A percentile compares a stretch with the other conserved stretches of the same genome.
Conservation (phyloP, 2,797 vertebrate genomes). For the Catharus ustulatus region DNA sequence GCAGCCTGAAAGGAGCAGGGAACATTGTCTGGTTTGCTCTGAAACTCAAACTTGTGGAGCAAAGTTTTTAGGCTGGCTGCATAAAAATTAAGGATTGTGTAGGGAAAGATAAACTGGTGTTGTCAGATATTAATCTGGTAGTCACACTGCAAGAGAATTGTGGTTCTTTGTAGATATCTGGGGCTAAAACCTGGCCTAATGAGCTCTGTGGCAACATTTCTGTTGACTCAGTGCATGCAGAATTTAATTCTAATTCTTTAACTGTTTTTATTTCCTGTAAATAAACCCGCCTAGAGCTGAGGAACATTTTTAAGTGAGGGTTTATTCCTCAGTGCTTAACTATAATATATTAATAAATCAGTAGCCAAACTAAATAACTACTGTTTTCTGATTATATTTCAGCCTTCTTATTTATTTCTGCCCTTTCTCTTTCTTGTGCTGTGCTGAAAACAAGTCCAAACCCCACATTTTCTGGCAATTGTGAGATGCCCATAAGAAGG, state of each 20-base stretch:
- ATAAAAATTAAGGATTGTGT: conserved; percentile 4
- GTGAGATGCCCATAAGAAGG: background rate
- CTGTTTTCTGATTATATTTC: background rate
- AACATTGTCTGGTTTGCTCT: background rate
- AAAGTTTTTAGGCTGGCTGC: background rate
- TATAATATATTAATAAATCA: background rate
- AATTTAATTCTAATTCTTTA: conserved; percentile 30
- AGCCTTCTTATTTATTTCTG: background rate
- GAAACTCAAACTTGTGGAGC: background rate
- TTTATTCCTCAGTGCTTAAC: background rate
- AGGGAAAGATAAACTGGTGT: background rate
- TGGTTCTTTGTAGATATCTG: conserved; percentile 3
- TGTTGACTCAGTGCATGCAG: background rate
- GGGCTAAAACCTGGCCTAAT: background rate
- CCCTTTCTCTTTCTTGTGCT: background rate
- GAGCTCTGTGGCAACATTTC: background rate
- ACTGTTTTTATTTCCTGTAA: conserved; percentile 47
- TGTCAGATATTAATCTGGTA: background rate
- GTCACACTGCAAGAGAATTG: background rate
- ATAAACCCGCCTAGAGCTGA: background rate
- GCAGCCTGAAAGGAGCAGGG: background rate
- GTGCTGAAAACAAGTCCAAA: background rate
- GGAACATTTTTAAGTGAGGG: conserved; percentile 5
- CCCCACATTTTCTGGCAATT: background rate
- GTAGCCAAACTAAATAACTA: conserved; percentile 50